phyloP scores from a whole-genome alignment of 2,113 vertebrate species.

The Ptychochromis oligacanthus region DNA sequence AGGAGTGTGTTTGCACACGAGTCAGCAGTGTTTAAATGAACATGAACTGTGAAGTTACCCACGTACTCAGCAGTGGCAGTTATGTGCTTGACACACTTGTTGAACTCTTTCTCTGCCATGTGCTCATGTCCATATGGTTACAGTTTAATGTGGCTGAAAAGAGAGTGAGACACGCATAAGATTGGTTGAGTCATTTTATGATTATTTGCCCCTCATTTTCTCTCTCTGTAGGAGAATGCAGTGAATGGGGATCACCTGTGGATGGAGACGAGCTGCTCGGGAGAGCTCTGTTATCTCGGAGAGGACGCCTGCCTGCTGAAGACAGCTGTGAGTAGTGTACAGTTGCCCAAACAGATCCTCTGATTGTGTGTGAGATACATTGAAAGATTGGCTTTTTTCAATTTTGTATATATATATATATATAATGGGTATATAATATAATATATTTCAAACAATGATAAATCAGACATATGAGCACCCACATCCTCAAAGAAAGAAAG shows the following conservation, averaged over 20 bases:
- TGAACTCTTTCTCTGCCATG: neutral
- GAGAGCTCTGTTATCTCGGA: conserved; percentile 96
- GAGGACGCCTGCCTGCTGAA: conserved; percentile 95
- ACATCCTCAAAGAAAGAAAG: neutral
- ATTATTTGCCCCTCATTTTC: neutral
- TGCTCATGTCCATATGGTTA: conserved; percentile 20
- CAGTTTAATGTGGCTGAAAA: conserved; percentile 13
- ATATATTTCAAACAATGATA: neutral
- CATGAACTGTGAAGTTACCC: conserved; percentile 38
- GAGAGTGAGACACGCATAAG: neutral
- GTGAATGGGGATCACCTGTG: conserved; percentile 97
- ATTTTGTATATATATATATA: neutral
- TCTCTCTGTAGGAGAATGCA: conserved; percentile 88
- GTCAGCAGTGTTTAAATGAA: conserved; percentile 37
- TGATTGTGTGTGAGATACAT: neutral
- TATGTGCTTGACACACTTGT: conserved; percentile 56
- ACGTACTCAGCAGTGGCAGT: conserved; percentile 40
- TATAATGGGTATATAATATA: no score
- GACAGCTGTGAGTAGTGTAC: conserved; percentile 88
- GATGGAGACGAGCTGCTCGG: conserved; percentile 98
- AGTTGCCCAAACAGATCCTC: neutral
- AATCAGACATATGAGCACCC: neutral
- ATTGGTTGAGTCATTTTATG: conserved; percentile 2
- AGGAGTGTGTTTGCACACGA: conserved; percentile 24
- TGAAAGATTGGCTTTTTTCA: neutral